Conservation (phyloP, 23 tunicate species). For the Oikopleura dioica region DNA sequence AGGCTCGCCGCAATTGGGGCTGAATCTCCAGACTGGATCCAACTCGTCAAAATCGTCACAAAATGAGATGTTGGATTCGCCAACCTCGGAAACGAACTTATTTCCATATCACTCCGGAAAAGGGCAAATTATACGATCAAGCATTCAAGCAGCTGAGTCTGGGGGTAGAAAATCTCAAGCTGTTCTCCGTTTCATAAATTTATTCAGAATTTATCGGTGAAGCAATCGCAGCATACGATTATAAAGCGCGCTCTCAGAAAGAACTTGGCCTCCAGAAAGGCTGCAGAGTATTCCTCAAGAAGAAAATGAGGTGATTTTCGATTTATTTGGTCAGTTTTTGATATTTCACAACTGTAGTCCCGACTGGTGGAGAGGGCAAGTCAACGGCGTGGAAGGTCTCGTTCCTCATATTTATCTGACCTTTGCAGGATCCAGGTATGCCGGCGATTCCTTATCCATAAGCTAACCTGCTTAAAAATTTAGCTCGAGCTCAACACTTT, state of each 20-base stretch:
- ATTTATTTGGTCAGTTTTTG: not conserved
- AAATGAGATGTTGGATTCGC: no score
- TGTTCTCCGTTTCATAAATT: not conserved
- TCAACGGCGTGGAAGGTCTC: conserved; percentile 53
- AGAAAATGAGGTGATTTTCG: conserved; percentile 15
- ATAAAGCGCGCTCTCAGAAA: conserved; percentile 58
- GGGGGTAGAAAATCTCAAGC: not conserved
- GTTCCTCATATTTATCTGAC: conserved; percentile 48
- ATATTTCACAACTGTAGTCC: conserved; percentile 6
- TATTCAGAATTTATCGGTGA: conserved; percentile 31
- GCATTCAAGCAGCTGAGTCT: not conserved
- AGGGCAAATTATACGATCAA: not conserved
- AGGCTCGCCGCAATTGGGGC: conserved; percentile 16
- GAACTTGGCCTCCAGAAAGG: conserved; percentile 60
- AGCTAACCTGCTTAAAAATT: no score
- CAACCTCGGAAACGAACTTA: not conserved
- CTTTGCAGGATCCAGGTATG: no score
- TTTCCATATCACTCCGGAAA: not conserved
- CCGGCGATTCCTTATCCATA: no score
- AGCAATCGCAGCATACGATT: conserved; percentile 53
- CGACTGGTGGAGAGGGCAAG: conserved; percentile 72
- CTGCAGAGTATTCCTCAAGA: conserved; percentile 20
- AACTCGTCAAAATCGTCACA: conserved; percentile 8
- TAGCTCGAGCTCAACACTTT: no score
- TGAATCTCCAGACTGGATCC: conserved; percentile 16